Percentiles rank a stretch among this genome's conserved stretches.
Conservation (phyloP, 2,113 vertebrate genomes). For the Amia ocellicauda region DNA sequence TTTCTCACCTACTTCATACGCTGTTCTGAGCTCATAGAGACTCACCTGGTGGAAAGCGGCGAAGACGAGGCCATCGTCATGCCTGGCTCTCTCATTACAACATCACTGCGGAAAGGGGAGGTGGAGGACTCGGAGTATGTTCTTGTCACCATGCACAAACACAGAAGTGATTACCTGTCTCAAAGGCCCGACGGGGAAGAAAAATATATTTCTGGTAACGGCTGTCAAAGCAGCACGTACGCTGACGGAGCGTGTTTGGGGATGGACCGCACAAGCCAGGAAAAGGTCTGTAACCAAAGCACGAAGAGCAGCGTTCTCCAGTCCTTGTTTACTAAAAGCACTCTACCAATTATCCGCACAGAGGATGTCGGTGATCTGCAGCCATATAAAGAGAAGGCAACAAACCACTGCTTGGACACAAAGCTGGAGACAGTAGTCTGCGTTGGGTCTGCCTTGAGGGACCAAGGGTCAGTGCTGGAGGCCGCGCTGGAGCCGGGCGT, state of each 20-base stretch:
- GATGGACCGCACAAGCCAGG: conserved; percentile 38
- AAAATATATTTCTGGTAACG: conserved; percentile 63
- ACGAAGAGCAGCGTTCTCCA: conserved; percentile 65
- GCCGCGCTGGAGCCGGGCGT: conserved; percentile 37
- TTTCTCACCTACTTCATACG: conserved; percentile 97
- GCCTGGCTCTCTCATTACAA: conserved; percentile 94
- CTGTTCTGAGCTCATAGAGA: conserved; percentile 95
- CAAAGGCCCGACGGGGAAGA: conserved; percentile 58
- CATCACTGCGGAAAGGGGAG: conserved; percentile 90
- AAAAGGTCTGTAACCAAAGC: conserved; percentile 52
- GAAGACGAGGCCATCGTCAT: conserved; percentile 94
- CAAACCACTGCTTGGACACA: conserved; percentile 55
- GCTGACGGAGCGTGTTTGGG: conserved; percentile 55
- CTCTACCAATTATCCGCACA: conserved; percentile 46
- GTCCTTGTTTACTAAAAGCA: conserved; percentile 47
- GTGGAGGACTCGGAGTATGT: conserved; percentile 97
- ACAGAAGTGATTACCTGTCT: conserved; percentile 76
- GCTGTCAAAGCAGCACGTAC: conserved; percentile 76
- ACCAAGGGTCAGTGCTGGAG: conserved; percentile 47
- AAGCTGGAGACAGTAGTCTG: conserved; percentile 71
- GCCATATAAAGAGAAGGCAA: conserved; percentile 56
- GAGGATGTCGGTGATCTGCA: conserved; percentile 51
- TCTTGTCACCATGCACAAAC: conserved; percentile 90
- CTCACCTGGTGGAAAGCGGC: conserved; percentile 83
- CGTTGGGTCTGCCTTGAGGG: conserved; percentile 65